A percentile compares a stretch with the other conserved stretches of the same genome.
These are phyloP conservation scores for Dipus sagitta DNA, from an alignment of 2,797 vertebrate species.

Conservation along the genomic window DNA sequence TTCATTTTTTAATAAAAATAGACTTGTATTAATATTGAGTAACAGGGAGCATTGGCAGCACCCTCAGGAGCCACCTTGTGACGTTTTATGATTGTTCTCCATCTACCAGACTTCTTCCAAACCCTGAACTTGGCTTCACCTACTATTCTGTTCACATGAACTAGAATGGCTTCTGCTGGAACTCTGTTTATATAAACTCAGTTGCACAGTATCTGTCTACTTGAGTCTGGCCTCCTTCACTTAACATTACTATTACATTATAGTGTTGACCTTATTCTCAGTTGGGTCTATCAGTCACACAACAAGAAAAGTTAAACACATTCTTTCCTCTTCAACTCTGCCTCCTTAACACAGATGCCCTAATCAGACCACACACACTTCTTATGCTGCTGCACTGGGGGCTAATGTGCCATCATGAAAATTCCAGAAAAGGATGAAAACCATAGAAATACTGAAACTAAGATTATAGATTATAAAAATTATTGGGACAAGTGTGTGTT, in stretches of 20 bases:
- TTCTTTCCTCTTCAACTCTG: background rate
- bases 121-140: background rate
- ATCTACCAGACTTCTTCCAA: background rate
- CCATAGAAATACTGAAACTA: background rate
- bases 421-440: background rate
- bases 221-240: background rate
- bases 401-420: background rate
- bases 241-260: background rate
- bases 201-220: background rate
- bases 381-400: background rate
- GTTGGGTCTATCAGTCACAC: background rate
- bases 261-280: background rate
- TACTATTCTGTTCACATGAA: background rate
- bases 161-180: too few relatives aligned
- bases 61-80: background rate
- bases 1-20: background rate
- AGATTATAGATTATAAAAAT: constrained; percentile 14
- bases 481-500: background rate
- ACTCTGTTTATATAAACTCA: background rate
- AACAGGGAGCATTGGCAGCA: background rate
- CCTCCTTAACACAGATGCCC: background rate
- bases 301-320: background rate
- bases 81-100: background rate
- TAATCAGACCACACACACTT: background rate
- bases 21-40: background rate